These are phyloP conservation scores for cattle (Bos taurus) DNA, from an alignment of 2,113 vertebrate species.

Conservation along the genomic window ARS-UCD2.0 NC_037335.1:17789001-17789500, in stretches of 20 bases:
- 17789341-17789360: constrained; percentile 30
- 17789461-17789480: neutral
- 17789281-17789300: constrained; percentile 59
- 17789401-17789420: constrained; percentile 43
- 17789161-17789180: constrained; percentile 65
- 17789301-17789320: neutral
- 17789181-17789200: constrained; percentile 70
- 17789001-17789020: constrained; percentile 59
- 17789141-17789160: constrained; percentile 69
- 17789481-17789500: constrained; percentile 23
- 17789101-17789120: constrained; percentile 67
- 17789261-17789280: constrained; percentile 46
- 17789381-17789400: neutral
- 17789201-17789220: constrained; percentile 64
- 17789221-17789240: constrained; percentile 65
- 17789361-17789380: constrained; percentile 9
- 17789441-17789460: constrained; percentile 16
- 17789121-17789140: constrained; percentile 73
- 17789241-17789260: constrained; percentile 38
- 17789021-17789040: constrained; percentile 60
- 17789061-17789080: constrained; percentile 70
- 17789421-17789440: constrained; percentile 40
- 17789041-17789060: constrained; percentile 72
- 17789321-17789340: constrained; percentile 33
- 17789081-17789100: constrained; percentile 70